Evolutionary conservation across 2,888 invertebrate species (phyloP).

Genomic region (Esperia sulphurella): DNA sequence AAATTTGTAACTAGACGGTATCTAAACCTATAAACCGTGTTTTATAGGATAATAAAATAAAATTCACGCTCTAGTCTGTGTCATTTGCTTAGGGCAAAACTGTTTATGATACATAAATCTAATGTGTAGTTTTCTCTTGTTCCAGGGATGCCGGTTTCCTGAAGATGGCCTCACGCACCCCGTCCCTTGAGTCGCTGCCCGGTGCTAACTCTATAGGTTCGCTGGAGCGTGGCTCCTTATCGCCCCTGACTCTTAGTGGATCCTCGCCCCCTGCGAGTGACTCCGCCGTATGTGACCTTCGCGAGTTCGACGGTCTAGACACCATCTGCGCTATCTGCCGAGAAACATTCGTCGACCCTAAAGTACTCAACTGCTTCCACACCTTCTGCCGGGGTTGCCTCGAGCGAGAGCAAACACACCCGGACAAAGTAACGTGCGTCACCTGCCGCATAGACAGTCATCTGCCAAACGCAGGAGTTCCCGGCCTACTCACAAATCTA

Average conservation of each 20-base stretch:
- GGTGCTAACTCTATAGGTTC: slow-evolving; percentile 95
- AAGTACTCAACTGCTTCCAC: slow-evolving; percentile 90
- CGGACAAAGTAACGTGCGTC: slow-evolving; percentile 88
- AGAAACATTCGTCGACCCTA: slow-evolving; percentile 86
- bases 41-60: slow-evolving; percentile 9
- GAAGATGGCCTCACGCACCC: slow-evolving; percentile 96
- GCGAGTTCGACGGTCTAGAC: slow-evolving; percentile 81
- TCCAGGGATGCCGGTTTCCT: slow-evolving; percentile 92
- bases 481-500: slow-evolving; percentile 83
- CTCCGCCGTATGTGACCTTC: slow-evolving; percentile 88
- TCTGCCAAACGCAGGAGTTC: slow-evolving; percentile 78
- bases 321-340: slow-evolving; percentile 85
- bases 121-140: slow-evolving; percentile 51
- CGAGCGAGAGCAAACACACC: slow-evolving; percentile 84
- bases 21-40: slow-evolving; percentile 2
- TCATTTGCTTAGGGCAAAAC: background rate
- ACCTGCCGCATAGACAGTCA: slow-evolving; percentile 79
- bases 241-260: slow-evolving; percentile 91
- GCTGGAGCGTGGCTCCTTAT: slow-evolving; percentile 89
- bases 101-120: background rate
- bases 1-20: slow-evolving; percentile 11
- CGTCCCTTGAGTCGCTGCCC: slow-evolving; percentile 94
- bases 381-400: slow-evolving; percentile 91
- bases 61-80: background rate
- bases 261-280: slow-evolving; percentile 93